phyloP scores from a whole-genome alignment of 2,888 invertebrate genomes.

The Diaprepes abbreviatus region DNA sequence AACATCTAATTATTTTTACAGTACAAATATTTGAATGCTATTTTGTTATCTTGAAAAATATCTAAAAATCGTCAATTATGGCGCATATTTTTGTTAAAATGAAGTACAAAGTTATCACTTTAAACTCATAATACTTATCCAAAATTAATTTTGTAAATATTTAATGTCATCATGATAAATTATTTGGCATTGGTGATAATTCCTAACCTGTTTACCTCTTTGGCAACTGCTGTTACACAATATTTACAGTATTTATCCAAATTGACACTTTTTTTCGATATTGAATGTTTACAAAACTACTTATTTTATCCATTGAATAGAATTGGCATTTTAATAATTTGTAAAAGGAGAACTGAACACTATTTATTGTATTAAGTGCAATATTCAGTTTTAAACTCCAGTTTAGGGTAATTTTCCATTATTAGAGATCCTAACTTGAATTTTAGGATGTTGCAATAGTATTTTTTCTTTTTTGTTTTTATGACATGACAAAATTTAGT shows the following conservation, averaged over 20 bases:
- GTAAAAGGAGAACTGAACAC: constrained; percentile 50
- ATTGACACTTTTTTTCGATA: not conserved
- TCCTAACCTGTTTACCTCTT: constrained; percentile 12
- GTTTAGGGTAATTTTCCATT: constrained; percentile 50
- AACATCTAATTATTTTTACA: constrained; percentile 30
- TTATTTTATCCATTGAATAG: constrained; percentile 29
- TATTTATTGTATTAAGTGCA: constrained; percentile 56
- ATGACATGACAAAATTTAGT: constrained; percentile 41
- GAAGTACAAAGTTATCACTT: constrained; percentile 64
- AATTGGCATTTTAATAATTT: constrained; percentile 41
- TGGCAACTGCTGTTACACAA: not conserved
- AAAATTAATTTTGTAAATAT: constrained; percentile 48
- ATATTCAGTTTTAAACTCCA: constrained; percentile 54
- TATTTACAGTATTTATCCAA: not conserved
- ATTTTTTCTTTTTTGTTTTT: constrained; percentile 48
- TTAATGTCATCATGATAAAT: constrained; percentile 45
- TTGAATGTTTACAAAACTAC: constrained; percentile 28
- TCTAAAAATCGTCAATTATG: constrained; percentile 61
- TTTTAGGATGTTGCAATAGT: constrained; percentile 50
- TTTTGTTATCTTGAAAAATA: constrained; percentile 58
- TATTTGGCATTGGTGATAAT: constrained; percentile 14
- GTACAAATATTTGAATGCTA: constrained; percentile 56
- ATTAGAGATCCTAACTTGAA: constrained; percentile 55
- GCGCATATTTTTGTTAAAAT: constrained; percentile 66
- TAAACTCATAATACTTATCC: constrained; percentile 45